Percentiles rank a stretch among this genome's conserved stretches.
These are phyloP conservation scores for Eumerus sabulonum DNA, from an alignment of 2,888 invertebrate species.

Conservation along the genomic window DNA sequence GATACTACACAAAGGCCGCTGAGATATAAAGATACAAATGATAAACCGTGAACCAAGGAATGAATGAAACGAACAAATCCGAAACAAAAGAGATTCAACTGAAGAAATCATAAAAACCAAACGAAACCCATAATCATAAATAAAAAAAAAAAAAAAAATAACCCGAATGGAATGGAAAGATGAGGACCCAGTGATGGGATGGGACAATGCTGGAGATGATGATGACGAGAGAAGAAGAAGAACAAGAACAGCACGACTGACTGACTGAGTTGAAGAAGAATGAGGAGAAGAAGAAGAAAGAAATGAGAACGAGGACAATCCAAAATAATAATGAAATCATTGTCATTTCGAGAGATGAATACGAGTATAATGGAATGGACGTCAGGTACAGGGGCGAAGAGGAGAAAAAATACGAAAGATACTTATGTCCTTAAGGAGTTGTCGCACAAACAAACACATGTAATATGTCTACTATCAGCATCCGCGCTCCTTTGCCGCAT, in stretches of 20 bases:
- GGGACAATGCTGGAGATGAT: too few relatives aligned
- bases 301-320: conserved; percentile 69
- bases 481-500: neutral
- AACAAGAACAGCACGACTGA: neutral
- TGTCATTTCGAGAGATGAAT: conserved; percentile 65
- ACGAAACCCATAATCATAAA: conserved; percentile 68
- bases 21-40: neutral
- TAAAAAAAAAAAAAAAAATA: conserved; percentile 60
- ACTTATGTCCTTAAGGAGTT: conserved; percentile 66
- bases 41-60: conserved; percentile 1
- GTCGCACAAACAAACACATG: conserved; percentile 62
- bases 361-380: conserved; percentile 11
- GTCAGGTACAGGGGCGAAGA: neutral
- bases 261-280: conserved; percentile 28
- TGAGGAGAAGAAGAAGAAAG: conserved; percentile 33
- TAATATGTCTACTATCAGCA: conserved; percentile 29
- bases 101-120: conserved; percentile 63
- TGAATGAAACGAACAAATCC: conserved; percentile 12
- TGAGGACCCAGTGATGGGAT: too few relatives aligned
- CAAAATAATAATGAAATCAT: conserved; percentile 69
- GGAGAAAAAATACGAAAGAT: conserved; percentile 13
- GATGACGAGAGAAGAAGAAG: too few relatives aligned
- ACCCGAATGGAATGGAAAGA: too few relatives aligned
- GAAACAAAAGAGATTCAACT: conserved; percentile 23
- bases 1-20: too few relatives aligned